Percentiles rank a stretch among this genome's conserved stretches.
Conservation (phyloP, 2,888 invertebrate species). For the Macrosoma leucophasiata region DNA sequence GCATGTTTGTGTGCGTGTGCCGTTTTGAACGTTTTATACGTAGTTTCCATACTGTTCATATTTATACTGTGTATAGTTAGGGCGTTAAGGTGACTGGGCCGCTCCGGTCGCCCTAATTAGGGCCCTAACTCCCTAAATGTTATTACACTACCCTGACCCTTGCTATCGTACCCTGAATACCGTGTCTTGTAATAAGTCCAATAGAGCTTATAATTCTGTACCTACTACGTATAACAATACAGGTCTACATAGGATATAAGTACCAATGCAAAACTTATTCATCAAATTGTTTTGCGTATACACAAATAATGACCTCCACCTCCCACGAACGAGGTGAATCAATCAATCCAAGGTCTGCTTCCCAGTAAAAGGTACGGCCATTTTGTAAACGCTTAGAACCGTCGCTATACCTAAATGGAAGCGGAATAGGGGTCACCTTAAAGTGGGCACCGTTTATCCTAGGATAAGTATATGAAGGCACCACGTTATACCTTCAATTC, state of each 20-base stretch:
- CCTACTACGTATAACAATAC: too few relatives aligned
- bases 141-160: too few relatives aligned
- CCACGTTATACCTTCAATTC: slow-evolving; percentile 11
- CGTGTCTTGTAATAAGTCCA: too few relatives aligned
- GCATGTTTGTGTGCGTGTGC: too few relatives aligned
- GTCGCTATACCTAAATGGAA: slow-evolving; percentile 14
- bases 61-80: too few relatives aligned
- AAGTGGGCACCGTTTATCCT: slow-evolving; percentile 26
- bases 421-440: slow-evolving; percentile 27
- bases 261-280: slow-evolving; percentile 26
- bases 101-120: too few relatives aligned
- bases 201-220: background rate
- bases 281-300: slow-evolving; percentile 33
- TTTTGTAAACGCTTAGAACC: slow-evolving; percentile 29
- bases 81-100: too few relatives aligned
- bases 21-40: too few relatives aligned
- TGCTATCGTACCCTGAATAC: too few relatives aligned
- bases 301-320: slow-evolving; percentile 46
- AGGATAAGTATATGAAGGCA: slow-evolving; percentile 12
- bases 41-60: too few relatives aligned
- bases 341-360: slow-evolving; percentile 56
- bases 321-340: slow-evolving; percentile 56
- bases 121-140: too few relatives aligned
- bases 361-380: slow-evolving; percentile 52
- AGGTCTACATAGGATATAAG: slow-evolving; percentile 3